Evolutionary conservation across 1,140 invertebrate genomes (phyloP).

Genomic region (Trachymyrmex septentrionalis): DNA sequence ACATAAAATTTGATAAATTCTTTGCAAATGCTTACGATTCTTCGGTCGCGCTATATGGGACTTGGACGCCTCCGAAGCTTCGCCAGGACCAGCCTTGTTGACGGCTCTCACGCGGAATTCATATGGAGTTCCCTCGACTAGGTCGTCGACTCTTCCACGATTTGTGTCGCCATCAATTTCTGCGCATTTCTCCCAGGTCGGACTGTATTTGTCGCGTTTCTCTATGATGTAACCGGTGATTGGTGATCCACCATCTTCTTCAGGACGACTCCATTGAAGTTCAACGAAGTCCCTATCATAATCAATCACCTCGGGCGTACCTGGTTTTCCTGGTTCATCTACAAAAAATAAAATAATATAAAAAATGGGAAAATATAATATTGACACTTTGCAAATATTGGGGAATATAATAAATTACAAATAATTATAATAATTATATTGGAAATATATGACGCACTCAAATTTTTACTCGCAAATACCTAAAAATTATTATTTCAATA

Average conservation of each 20-base stretch:
- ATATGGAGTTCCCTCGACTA: slow-evolving; percentile 96
- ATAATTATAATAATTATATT: background rate
- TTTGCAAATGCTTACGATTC: slow-evolving; percentile 89
- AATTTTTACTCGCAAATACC: background rate
- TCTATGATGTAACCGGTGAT: slow-evolving; percentile 98
- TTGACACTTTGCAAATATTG: background rate
- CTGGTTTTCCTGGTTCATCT: slow-evolving; percentile 94
- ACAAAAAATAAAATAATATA: slow-evolving; percentile 48
- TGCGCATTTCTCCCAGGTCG: slow-evolving; percentile 95
- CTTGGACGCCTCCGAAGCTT: slow-evolving; percentile 95
- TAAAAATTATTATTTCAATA: background rate
- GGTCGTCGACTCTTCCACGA: slow-evolving; percentile 93
- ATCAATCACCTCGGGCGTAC: slow-evolving; percentile 95
- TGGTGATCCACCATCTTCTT: slow-evolving; percentile 94
- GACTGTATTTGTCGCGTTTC: slow-evolving; percentile 96
- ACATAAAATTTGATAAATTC: background rate
- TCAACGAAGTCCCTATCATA: slow-evolving; percentile 98
- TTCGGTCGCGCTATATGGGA: slow-evolving; percentile 96
- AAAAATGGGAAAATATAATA: background rate
- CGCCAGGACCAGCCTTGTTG: slow-evolving; percentile 97
- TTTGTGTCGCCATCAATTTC: slow-evolving; percentile 94
- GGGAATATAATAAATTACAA: background rate
- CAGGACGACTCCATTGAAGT: slow-evolving; percentile 96
- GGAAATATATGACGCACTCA: background rate
- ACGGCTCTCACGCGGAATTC: slow-evolving; percentile 98